Conservation (phyloP, 2,888 invertebrate species). For the Campaea margaritaria region DNA sequence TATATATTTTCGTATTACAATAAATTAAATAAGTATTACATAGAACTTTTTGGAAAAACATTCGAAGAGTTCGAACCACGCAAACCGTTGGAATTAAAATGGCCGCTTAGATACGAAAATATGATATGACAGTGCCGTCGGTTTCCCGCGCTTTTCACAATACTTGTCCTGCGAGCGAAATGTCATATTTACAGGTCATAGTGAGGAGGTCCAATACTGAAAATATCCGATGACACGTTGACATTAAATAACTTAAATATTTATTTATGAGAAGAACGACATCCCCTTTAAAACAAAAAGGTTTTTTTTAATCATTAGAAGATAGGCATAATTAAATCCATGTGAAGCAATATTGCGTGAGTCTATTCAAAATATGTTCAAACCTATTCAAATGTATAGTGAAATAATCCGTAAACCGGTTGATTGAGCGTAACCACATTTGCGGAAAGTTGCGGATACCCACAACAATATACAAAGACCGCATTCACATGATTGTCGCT, state of each 20-base stretch:
- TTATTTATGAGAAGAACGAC: too few relatives aligned
- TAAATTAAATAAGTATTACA: background rate
- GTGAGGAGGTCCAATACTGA: background rate
- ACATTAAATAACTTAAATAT: too few relatives aligned
- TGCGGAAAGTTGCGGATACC: slow-evolving; percentile 3
- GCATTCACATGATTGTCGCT: slow-evolving; percentile 27
- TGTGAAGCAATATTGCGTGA: too few relatives aligned
- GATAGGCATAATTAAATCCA: too few relatives aligned
- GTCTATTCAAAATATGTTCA: too few relatives aligned
- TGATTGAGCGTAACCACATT: slow-evolving; percentile 1
- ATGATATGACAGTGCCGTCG: slow-evolving; percentile 2
- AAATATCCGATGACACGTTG: background rate
- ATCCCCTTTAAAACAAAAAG: too few relatives aligned
- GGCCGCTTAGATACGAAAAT: slow-evolving; percentile 5
- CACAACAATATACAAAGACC: slow-evolving; percentile 33
- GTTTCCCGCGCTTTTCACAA: slow-evolving; percentile 8
- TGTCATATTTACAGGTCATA: slow-evolving; percentile 4
- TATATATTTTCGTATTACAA: too few relatives aligned
- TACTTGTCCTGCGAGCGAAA: background rate
- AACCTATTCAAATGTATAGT: background rate
- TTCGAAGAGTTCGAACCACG: too few relatives aligned
- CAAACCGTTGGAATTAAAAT: background rate
- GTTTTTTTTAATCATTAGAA: too few relatives aligned
- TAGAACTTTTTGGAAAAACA: too few relatives aligned
- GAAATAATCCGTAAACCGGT: slow-evolving; percentile 2